Percentiles rank a stretch among this genome's conserved stretches.
These are phyloP conservation scores for Chrysodeixis includens DNA, from an alignment of 2,888 invertebrate species.

Conservation along the genomic window DNA sequence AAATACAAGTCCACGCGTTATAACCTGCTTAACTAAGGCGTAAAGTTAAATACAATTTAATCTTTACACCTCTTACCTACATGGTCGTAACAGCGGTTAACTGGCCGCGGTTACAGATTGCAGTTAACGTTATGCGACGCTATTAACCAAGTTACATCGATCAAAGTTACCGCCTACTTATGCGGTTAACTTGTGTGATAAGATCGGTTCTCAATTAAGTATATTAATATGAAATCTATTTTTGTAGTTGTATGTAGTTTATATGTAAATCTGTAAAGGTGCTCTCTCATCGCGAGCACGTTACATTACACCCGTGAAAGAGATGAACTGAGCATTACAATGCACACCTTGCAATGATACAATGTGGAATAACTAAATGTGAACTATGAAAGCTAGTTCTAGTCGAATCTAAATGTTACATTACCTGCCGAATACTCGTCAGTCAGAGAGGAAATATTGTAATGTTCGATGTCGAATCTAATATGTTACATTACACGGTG, in stretches of 20 bases:
- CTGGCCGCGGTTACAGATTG: slow-evolving; percentile 31
- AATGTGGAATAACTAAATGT: no score
- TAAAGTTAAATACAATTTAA: slow-evolving; percentile 17
- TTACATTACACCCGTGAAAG: no score
- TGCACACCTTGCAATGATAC: no score
- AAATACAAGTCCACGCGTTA: not conserved
- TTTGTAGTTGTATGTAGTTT: not conserved
- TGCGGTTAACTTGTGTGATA: slow-evolving; percentile 35
- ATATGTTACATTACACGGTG: no score
- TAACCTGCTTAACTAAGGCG: not conserved
- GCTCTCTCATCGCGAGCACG: no score
- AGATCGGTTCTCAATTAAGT: slow-evolving; percentile 10
- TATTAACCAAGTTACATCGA: slow-evolving; percentile 43
- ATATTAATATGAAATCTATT: slow-evolving; percentile 10
- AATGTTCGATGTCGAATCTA: no score
- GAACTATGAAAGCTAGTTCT: no score
- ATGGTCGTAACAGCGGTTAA: slow-evolving; percentile 34
- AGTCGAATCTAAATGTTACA: no score
- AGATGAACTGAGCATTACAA: no score
- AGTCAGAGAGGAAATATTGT: no score
- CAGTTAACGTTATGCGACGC: slow-evolving; percentile 39
- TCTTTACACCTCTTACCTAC: slow-evolving; percentile 34
- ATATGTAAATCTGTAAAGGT: not conserved
- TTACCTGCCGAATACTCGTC: no score
- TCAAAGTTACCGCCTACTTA: slow-evolving; percentile 32